Evolutionary conservation across 2,113 vertebrate species (phyloP).

Genomic region (Takifugu bimaculatus): DNA sequence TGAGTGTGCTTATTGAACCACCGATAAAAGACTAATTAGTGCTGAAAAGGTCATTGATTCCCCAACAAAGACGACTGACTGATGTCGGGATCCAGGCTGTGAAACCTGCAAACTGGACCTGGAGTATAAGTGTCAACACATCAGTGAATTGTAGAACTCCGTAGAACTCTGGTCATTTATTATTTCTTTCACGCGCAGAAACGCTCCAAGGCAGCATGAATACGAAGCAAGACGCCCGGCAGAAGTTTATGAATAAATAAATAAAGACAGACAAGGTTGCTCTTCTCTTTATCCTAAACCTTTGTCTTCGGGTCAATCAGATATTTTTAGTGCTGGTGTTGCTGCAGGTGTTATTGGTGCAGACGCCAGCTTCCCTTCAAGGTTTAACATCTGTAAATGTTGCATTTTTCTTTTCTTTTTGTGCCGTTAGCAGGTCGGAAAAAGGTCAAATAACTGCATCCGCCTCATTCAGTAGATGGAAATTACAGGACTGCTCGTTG

Average conservation of each 20-base stretch:
- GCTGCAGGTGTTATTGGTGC: background rate
- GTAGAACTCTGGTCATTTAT: too few species aligned
- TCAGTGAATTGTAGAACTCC: too few species aligned
- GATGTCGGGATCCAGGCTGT: slow-evolving; percentile 34
- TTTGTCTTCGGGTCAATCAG: background rate
- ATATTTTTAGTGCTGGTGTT: background rate
- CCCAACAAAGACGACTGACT: slow-evolving; percentile 52
- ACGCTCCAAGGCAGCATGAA: too few species aligned
- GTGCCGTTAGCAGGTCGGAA: background rate
- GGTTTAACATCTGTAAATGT: background rate
- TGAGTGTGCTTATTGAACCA: slow-evolving; percentile 27
- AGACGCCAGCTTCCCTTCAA: background rate
- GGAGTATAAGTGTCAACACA: background rate
- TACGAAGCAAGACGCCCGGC: too few species aligned
- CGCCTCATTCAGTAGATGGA: background rate
- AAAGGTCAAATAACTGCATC: background rate
- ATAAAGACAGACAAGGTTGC: background rate
- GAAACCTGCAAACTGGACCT: slow-evolving; percentile 25
- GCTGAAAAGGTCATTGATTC: slow-evolving; percentile 60
- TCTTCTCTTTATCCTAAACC: background rate
- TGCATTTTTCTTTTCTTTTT: background rate
- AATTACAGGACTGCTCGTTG: too few species aligned
- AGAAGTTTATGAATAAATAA: too few species aligned
- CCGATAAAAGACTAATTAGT: slow-evolving; percentile 60
- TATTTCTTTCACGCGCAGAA: too few species aligned